A percentile compares a stretch with the other conserved stretches of the same genome.
phyloP scores from a whole-genome alignment of 2,888 invertebrate genomes.

The Harpalus rufipes region DNA sequence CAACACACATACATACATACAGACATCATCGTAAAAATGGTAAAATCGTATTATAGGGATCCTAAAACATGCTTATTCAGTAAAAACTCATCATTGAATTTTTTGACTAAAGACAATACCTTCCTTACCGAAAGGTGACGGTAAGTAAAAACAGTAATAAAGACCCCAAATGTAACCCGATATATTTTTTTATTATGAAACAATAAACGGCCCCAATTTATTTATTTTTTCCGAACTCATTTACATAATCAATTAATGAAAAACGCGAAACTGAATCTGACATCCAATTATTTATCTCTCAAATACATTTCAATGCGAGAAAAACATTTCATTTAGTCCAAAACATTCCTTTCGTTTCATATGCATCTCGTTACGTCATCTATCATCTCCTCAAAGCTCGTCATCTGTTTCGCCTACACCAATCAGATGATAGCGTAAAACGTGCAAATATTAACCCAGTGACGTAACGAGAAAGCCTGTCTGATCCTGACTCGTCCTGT shows the following conservation, averaged over 20 bases:
- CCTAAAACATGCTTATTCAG: too few relatives aligned
- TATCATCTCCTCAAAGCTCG: not conserved
- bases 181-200: not conserved
- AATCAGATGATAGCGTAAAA: constrained; percentile 2
- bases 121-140: too few relatives aligned
- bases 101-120: too few relatives aligned
- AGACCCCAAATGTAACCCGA: not conserved
- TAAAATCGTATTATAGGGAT: too few relatives aligned
- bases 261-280: not conserved
- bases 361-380: not conserved
- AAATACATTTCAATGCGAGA: not conserved
- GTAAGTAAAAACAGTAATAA: not conserved
- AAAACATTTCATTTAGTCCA: constrained; percentile 12
- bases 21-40: too few relatives aligned
- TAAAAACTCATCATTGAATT: too few relatives aligned
- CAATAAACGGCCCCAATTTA: not conserved
- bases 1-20: too few relatives aligned
- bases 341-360: not conserved
- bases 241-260: not conserved
- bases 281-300: not conserved
- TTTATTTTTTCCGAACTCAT: not conserved
- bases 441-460: constrained; percentile 19
- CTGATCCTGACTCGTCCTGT: not conserved
- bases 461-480: not conserved
- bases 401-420: constrained; percentile 12